Evolutionary conservation across 2,888 invertebrate species (phyloP), one percentile per base, ranked within the genome.

Genomic region (Drosophila recens): DNA sequence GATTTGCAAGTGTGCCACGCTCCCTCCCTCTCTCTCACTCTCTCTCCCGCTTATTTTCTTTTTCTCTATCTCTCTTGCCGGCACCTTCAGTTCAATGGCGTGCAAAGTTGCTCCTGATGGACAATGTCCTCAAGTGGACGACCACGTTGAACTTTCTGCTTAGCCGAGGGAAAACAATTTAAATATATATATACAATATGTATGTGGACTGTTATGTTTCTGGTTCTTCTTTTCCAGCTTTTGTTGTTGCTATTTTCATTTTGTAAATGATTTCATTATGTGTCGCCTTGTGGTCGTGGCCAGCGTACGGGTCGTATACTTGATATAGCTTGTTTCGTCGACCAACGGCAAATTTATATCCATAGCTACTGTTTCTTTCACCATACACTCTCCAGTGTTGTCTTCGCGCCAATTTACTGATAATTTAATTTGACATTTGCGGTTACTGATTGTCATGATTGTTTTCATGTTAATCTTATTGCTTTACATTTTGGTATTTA

Each of bases 351-450:
- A 56, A 23, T 51, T 53, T 63, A 36, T 40, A 33, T 56, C 38
- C 38, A 11, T 15, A 13, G 52, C 52, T 52, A 51, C 42, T 6
- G 17, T 33, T 30, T 27, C 30, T 15, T 20, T 34, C 43, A n/a
- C 46, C 17, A n/a, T 40, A 36, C 8, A 34, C 48, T 27, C 48
- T 27, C 20, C 48, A 33, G 40, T 51, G 67, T 64, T 73, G 67
- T 63, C 69, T 73, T 54, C 77, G 79, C 79, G 87, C 77, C 78
- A 88, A 91, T 90, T 91, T 91, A 91, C 91, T 91, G 91, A 88
- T 91, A 88, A 90, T 91, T 91, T 87, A 85, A 90, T 90, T 89
- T 90, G 90, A 90, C 89, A 90, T 90, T 91, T 91, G 90, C 82
- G 89, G 89, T 87, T 89, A 77, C 82, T 87, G 83, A 88, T 90